phyloP scores from a whole-genome alignment of 2,113 vertebrate genomes.

The Platanista minor region DNA sequence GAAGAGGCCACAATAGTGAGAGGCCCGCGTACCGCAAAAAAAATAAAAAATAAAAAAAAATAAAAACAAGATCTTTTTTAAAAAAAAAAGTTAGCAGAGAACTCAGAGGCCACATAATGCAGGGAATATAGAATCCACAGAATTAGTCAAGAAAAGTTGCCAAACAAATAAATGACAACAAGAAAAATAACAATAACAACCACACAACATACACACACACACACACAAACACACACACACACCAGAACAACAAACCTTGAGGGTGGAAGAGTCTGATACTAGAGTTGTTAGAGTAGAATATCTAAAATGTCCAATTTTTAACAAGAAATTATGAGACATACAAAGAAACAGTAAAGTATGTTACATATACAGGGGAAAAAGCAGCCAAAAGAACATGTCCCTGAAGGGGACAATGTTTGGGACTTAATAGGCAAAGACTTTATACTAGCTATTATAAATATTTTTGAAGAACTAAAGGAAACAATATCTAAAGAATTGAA shows the following conservation, averaged over 20 bases:
- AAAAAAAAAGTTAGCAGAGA: not conserved
- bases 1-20: too few relatives aligned
- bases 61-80: not conserved
- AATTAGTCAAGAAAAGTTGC: not conserved
- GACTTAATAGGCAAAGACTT: conserved; percentile 16
- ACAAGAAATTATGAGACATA: not conserved
- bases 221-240: not conserved
- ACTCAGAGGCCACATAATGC: not conserved
- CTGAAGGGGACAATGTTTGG: not conserved
- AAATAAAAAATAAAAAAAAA: too few relatives aligned
- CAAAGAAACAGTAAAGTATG: not conserved
- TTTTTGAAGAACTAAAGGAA: conserved; percentile 25
- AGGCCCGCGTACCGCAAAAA: too few relatives aligned
- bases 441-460: not conserved
- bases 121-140: conserved; percentile 1
- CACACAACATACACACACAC: not conserved
- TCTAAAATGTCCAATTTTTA: not conserved
- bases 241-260: not conserved
- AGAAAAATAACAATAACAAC: not conserved
- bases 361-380: not conserved
- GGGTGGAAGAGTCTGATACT: not conserved
- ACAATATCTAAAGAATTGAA: not conserved
- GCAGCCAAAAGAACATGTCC: not conserved
- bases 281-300: not conserved
- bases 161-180: not conserved